phyloP scores from a whole-genome alignment of 2,797 vertebrate species.

The Sebastes hubbsi region DNA sequence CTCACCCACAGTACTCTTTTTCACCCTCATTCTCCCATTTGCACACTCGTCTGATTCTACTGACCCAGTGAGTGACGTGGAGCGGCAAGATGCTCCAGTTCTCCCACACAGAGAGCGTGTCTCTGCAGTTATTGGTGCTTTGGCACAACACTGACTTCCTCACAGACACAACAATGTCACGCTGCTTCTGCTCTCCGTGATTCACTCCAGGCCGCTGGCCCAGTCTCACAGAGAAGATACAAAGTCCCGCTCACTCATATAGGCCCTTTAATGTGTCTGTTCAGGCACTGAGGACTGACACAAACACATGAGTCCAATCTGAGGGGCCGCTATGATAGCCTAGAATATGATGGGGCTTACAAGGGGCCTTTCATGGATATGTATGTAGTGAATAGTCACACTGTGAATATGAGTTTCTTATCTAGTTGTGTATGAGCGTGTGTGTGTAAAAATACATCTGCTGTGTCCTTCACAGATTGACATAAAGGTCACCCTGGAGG shows the following conservation, averaged over 20 bases:
- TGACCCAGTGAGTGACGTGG: constrained; percentile 41
- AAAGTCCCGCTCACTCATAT: constrained; percentile 17
- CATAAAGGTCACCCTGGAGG: not conserved
- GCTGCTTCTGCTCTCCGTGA: constrained; percentile 21
- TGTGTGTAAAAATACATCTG: not conserved
- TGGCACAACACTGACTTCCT: constrained; percentile 44
- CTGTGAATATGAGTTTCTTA: not conserved
- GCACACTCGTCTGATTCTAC: constrained; percentile 37
- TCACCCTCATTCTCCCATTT: constrained; percentile 7
- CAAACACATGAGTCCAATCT: not conserved
- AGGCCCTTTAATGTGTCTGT: constrained; percentile 12
- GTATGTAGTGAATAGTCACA: not conserved
- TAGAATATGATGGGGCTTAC: not conserved
- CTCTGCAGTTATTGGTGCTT: constrained; percentile 44
- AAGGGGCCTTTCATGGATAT: not conserved
- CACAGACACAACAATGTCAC: constrained; percentile 55
- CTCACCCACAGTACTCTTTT: constrained; percentile 9
- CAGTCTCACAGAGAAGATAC: constrained; percentile 14
- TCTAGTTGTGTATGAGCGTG: not conserved
- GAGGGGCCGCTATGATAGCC: not conserved
- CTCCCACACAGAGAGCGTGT: constrained; percentile 54
- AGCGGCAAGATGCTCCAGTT: constrained; percentile 63
- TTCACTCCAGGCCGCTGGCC: constrained; percentile 41
- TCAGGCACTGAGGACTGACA: not conserved
- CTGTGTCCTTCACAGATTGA: not conserved